These are phyloP conservation scores for Masnerella sp. DNA, from an alignment of 2,888 invertebrate species.

Conservation along the genomic window DNA sequence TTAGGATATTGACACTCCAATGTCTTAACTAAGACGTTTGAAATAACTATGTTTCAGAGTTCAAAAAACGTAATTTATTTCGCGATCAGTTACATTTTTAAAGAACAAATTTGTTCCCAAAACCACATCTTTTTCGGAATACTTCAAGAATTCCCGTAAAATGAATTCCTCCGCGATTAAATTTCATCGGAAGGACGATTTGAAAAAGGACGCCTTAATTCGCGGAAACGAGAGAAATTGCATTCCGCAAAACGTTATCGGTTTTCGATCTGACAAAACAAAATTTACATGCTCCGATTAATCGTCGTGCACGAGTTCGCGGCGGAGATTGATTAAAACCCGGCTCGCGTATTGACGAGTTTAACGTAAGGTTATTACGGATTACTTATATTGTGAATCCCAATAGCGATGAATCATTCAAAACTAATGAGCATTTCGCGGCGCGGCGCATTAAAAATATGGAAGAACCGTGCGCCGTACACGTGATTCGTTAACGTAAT, in stretches of 20 bases:
- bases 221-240: too few relatives aligned
- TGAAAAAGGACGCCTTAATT: too few relatives aligned
- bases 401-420: constrained; percentile 49
- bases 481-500: constrained; percentile 60
- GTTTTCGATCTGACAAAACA: not conserved
- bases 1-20: too few relatives aligned
- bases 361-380: constrained; percentile 27
- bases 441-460: constrained; percentile 45
- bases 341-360: constrained; percentile 10
- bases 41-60: too few relatives aligned
- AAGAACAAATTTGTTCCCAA: too few relatives aligned
- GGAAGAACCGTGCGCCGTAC: constrained; percentile 38
- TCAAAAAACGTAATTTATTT: too few relatives aligned
- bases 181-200: too few relatives aligned
- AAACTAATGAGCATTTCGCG: constrained; percentile 53
- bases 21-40: too few relatives aligned
- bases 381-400: constrained; percentile 37
- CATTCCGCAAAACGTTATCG: not conserved
- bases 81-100: too few relatives aligned
- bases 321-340: constrained; percentile 22
- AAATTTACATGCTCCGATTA: constrained; percentile 1
- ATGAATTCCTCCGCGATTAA: too few relatives aligned
- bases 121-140: too few relatives aligned
- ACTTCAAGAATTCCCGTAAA: too few relatives aligned
- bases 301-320: constrained; percentile 2